Base-by-base conservation (phyloP, 2,113 vertebrate genomes). In the Paramisgurnus dabryanus region DNA sequence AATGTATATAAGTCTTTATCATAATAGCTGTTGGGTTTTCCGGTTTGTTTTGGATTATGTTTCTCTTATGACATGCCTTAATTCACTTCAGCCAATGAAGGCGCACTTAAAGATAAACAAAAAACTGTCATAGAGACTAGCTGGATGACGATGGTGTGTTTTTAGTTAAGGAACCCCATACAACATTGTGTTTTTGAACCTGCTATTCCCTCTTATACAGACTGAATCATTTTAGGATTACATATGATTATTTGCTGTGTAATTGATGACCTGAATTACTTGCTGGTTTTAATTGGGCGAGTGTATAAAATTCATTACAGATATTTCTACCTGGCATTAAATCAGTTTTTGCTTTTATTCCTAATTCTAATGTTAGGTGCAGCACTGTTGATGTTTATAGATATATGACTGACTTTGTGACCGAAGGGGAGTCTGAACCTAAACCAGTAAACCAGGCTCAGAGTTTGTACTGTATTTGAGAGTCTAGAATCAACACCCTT, bases 61-160 rank as follows among this genome's bases (percentile, higher is more conserved):
- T 64, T 27, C 45, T 22, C 67, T 75, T 79, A 69, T 90, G 82
- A 90, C 90, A 92, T 92, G 93, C 93, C 92, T 94, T 94, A 92
- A 92, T 92, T 91, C 88, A 92, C 88, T 88, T 86, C 61, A 76
- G 85, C 87, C 84, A 76, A 69, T 78, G 82, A 87, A 11, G 78
- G 85, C 85, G 78, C 86, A 89, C 83, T 84, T 86, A 85, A 86
- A 83, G 81, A 80, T 80, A 60, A 34, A 39, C 45, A 67, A n/a
- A 67, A 61, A 61, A 84, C 34, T 9, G 27, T 55, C 68, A 50
- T 1, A 3, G 58, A 75, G 72, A 49, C 41, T 75, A 61, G 58
- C 72, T 75, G 57, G 47, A 40, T 60, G 58, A 75, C 53, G 18
- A 60, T 73, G 43, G 53, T 4, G 53, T 73, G 70, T 73, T 58